Base-by-base conservation (phyloP, 2,888 invertebrate species). In the Scaptomyza parva region DNA sequence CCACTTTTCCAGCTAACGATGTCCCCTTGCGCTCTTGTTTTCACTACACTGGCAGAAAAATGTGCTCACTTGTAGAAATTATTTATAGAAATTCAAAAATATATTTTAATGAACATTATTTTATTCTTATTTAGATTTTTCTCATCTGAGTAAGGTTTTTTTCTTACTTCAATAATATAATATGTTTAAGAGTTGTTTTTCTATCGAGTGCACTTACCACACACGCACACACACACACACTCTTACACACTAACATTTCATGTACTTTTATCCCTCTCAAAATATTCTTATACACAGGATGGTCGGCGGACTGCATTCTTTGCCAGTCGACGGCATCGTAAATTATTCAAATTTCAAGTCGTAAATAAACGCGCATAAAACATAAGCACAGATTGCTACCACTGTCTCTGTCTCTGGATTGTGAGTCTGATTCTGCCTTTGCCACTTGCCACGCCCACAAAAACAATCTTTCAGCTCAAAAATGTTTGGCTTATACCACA, bases 331-430 rank as follows among this genome's bases (percentile, higher is more conserved):
- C 57, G 75, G 64, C 64, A 52, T 83, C 85, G 78, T 88, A 85
- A 88, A 88, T 85, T 85, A 85, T 85, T 86, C 84, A 85, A 86
- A 84, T 88, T 88, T 83, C 30, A 52, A 74, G 88, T 78, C 88
- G 84, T 85, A 85, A 88, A 85, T 88, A 88, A 80, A 63, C 60
- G 75, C 51, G 69, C 76, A 74, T 88, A 85, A 37, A 87, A 82
- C 83, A 85, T 84, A 86, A 88, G 69, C 78, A 70, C 66, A 62
- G 52, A 59, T 55, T 4, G 24, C 5, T 43, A 24, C 8, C 18
- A 9, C 50, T 5, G n/a, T 51, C 39, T 18, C 55, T 78, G 76
- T 51, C 48, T 20, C 39, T n/a, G n/a, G n/a, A n/a, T n/a, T n/a
- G n/a, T n/a, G n/a, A n/a, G n/a, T n/a, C n/a, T n/a, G n/a, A n/a